Evolutionary conservation across 2,113 vertebrate species (phyloP).

Genomic region (Otocyon megalotis): DNA sequence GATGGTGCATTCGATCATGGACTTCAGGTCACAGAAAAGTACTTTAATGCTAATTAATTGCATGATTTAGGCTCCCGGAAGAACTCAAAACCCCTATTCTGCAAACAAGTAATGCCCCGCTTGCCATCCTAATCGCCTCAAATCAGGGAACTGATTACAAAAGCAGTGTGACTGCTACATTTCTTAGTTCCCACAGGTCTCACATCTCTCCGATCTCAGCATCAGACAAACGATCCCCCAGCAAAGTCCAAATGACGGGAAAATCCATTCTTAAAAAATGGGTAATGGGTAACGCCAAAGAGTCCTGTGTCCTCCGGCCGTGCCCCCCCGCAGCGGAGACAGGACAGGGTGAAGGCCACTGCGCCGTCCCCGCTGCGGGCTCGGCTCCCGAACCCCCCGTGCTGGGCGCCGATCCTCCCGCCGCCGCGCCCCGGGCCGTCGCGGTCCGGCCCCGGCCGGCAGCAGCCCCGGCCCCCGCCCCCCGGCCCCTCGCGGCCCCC

Average conservation of each 20-base stretch:
- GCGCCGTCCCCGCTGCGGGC: not conserved
- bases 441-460: not conserved
- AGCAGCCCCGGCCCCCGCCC: not conserved
- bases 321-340: not conserved
- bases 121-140: not conserved
- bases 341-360: not conserved
- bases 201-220: not conserved
- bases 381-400: not conserved
- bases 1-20: not conserved
- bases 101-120: not conserved
- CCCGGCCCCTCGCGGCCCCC: not conserved
- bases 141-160: not conserved
- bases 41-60: conserved; percentile 37
- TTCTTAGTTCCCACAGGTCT: conserved; percentile 30
- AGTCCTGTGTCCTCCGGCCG: not conserved
- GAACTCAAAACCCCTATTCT: conserved; percentile 19
- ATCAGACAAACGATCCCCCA: not conserved
- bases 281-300: not conserved
- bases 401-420: not conserved
- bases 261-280: not conserved
- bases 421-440: not conserved
- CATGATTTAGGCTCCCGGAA: not conserved
- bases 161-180: not conserved
- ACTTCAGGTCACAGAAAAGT: conserved; percentile 7
- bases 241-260: conserved; percentile 13